Base-by-base conservation (phyloP, 2,888 invertebrate genomes). In the Daptonema setosum region DNA sequence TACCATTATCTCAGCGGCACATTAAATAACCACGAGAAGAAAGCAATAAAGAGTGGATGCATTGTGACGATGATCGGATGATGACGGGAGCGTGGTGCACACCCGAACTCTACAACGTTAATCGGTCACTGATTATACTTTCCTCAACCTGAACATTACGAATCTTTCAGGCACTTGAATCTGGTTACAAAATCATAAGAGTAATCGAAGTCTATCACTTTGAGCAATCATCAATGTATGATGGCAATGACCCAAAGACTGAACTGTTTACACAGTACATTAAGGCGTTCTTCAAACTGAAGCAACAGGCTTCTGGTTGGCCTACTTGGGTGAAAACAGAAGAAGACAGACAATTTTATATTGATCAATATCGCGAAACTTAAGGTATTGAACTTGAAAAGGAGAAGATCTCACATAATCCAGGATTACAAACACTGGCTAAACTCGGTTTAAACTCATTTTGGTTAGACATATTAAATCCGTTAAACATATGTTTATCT, bases 181-280 rank as follows among this genome's bases (percentile, higher is more conserved):
- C 60, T 30, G 67, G 66, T 1, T 69, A 68, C 54, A 24, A 22
- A 1, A 53, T 68, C 5, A 1, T 57, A 1, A 55, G 65, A 54
- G 61, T 66, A 1, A 60, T 62, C 56, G 66, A 65, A 54, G 61
- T 67, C 1, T 64, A 62, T 56, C 63, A 67, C 58, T 67, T 61
- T 54, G 53, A 59, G 1, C 24, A 61, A 54, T 58, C 58, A 14
- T 26, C 30, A 8, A 11, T 20, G 14, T 54, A 54, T 26, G 47
- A 54, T 28, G 24, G 25, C 17, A 54, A 2, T 60, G 50, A 25
- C 26, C 26, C 3, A 11, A 25, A 55, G 2, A 61, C 59, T 5
- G 63, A 64, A 1, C 29, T 68, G 20, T 67, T 67, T 57, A 53
- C 61, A 22, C 56, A 58, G 5, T 65, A 66, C 54, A 61, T 65